These are phyloP conservation scores for Sphenodon punctatus DNA, from an alignment of 2,797 vertebrate genomes.

Conservation along the genomic window DNA sequence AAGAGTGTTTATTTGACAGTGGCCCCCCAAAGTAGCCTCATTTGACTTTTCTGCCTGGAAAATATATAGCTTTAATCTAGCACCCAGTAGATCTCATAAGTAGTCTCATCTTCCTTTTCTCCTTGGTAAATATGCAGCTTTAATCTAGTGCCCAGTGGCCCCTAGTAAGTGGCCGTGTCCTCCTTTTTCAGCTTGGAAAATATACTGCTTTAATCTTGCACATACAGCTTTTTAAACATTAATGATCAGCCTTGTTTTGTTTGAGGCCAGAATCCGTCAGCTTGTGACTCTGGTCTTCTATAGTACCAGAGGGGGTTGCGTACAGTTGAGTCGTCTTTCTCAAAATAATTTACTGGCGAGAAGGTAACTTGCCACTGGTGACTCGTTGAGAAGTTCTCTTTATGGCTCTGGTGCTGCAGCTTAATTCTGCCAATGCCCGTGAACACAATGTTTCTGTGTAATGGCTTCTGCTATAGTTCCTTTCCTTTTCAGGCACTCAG, in stretches of 20 bases:
- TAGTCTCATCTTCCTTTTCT: too few relatives aligned
- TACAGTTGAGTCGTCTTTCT: neutral
- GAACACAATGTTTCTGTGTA: neutral
- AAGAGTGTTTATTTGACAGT: too few relatives aligned
- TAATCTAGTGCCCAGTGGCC: too few relatives aligned
- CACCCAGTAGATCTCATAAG: too few relatives aligned
- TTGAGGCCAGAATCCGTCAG: neutral
- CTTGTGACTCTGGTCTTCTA: neutral
- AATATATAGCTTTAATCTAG: too few relatives aligned
- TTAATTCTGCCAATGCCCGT: neutral
- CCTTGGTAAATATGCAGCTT: too few relatives aligned
- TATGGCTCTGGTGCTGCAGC: constrained; percentile 1
- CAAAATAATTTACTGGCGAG: neutral
- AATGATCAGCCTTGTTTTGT: neutral
- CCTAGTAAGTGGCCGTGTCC: too few relatives aligned
- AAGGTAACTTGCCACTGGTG: neutral
- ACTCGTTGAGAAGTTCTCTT: neutral
- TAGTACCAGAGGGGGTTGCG: neutral
- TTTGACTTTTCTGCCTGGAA: too few relatives aligned
- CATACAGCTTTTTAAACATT: neutral
- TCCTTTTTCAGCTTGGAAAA: neutral
- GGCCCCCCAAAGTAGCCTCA: too few relatives aligned
- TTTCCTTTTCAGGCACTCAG: neutral
- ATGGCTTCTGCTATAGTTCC: neutral
- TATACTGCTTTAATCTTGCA: neutral